phyloP scores from a whole-genome alignment of 2,113 vertebrate species.

The Pandion haliaetus region DNA sequence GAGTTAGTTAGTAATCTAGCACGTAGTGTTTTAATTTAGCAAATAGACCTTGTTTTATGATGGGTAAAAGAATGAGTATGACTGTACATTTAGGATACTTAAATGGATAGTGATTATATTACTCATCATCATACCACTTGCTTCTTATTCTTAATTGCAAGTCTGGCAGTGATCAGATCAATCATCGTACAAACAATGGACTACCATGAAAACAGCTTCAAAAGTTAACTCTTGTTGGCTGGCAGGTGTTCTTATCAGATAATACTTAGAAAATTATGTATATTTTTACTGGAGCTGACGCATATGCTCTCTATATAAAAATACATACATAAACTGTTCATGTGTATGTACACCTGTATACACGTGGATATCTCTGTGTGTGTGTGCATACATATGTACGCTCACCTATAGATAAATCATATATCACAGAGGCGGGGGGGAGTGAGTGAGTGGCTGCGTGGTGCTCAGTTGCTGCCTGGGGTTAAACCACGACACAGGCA shows the following conservation, averaged over 20 bases:
- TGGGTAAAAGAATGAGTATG: not conserved
- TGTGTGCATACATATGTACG: not conserved
- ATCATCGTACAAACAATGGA: not conserved
- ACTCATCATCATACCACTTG: not conserved
- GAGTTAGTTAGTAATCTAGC: not conserved
- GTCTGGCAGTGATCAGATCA: not conserved
- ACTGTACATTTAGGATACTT: not conserved
- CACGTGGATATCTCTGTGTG: not conserved
- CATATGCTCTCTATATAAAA: not conserved
- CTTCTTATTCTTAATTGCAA: not conserved
- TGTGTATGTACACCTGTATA: not conserved
- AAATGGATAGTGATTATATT: not conserved
- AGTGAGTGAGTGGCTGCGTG: not conserved
- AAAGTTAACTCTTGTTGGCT: not conserved
- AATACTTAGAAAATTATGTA: not conserved
- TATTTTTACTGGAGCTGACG: not conserved
- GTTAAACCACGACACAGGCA: not conserved
- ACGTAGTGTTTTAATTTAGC: not conserved
- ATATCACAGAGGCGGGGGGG: not conserved
- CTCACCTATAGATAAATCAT: not conserved
- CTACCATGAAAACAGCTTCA: not conserved
- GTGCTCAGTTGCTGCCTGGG: no score
- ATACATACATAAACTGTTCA: not conserved
- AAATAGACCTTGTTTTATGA: not conserved
- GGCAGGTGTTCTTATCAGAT: not conserved